phyloP scores from a whole-genome alignment of 2,888 invertebrate genomes.

The Philhelius pedissequus region DNA sequence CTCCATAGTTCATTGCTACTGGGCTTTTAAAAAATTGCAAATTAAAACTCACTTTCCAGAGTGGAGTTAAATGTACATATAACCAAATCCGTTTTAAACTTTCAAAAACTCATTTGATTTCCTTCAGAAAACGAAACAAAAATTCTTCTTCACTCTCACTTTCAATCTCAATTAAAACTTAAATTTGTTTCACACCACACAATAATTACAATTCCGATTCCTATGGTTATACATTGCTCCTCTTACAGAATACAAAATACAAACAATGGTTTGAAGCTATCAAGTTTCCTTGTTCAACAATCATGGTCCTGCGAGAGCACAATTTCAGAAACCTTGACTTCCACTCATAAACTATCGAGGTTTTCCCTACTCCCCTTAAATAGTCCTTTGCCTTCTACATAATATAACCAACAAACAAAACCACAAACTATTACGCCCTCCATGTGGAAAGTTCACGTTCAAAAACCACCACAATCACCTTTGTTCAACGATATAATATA shows the following conservation, averaged over 20 bases:
- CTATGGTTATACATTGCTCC: background rate
- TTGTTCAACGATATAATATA: slow-evolving; percentile 1
- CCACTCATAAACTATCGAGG: slow-evolving; percentile 41
- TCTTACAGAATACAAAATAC: background rate
- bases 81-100: too few relatives aligned
- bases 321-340: slow-evolving; percentile 59
- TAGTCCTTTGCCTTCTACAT: background rate
- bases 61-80: too few relatives aligned
- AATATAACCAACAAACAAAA: slow-evolving; percentile 26
- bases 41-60: too few relatives aligned
- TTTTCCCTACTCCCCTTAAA: background rate
- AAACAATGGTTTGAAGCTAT: background rate
- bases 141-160: background rate
- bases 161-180: slow-evolving; percentile 34
- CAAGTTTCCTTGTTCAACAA: slow-evolving; percentile 19
- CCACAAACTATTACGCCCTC: slow-evolving; percentile 31
- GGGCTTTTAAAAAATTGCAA: too few relatives aligned
- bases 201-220: background rate
- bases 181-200: slow-evolving; percentile 36
- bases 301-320: background rate
- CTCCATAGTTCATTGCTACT: too few relatives aligned
- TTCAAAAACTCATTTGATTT: background rate
- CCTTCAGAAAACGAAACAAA: background rate
- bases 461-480: slow-evolving; percentile 20
- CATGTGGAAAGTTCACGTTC: slow-evolving; percentile 22